Conservation (phyloP, 2,113 vertebrate species). For the Oreocharis arfaki region DNA sequence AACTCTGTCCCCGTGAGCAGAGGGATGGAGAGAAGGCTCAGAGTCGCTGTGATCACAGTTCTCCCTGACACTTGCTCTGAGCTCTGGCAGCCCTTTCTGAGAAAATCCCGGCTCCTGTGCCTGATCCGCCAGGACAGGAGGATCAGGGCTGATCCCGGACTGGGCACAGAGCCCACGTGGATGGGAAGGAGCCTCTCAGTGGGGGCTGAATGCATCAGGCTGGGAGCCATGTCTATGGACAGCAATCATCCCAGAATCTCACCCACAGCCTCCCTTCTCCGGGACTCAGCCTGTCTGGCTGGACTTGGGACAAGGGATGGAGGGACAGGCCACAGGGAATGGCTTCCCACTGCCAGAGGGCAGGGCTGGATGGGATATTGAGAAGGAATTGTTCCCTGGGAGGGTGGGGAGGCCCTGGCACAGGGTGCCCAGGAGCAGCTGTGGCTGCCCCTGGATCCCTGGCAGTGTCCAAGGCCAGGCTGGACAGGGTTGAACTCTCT, state of each 20-base stretch:
- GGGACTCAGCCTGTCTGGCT: background rate
- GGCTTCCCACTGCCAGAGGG: background rate
- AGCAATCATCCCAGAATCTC: background rate
- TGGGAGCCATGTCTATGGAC: background rate
- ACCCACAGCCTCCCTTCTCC: background rate
- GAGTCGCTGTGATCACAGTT: background rate
- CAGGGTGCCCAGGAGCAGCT: background rate
- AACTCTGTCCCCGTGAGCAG: background rate
- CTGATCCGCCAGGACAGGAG: background rate
- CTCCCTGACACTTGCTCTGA: accelerated
- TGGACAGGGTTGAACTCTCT: background rate
- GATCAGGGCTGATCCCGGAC: background rate
- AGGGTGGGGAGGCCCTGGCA: background rate
- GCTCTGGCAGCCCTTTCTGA: background rate
- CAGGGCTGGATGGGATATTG: background rate
- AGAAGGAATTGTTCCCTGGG: background rate
- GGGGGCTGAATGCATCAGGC: background rate
- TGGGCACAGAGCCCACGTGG: background rate
- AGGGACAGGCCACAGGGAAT: background rate
- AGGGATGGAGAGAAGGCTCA: background rate
- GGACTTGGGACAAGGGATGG: background rate
- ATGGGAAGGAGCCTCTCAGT: background rate
- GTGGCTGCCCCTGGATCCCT: background rate
- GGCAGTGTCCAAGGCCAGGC: accelerated
- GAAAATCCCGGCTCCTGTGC: background rate